Percentiles rank a stretch among this genome's conserved stretches.
These are phyloP conservation scores for Pseudobourletiella spinata DNA, from an alignment of 1,140 invertebrate genomes.

Conservation along the genomic window DNA sequence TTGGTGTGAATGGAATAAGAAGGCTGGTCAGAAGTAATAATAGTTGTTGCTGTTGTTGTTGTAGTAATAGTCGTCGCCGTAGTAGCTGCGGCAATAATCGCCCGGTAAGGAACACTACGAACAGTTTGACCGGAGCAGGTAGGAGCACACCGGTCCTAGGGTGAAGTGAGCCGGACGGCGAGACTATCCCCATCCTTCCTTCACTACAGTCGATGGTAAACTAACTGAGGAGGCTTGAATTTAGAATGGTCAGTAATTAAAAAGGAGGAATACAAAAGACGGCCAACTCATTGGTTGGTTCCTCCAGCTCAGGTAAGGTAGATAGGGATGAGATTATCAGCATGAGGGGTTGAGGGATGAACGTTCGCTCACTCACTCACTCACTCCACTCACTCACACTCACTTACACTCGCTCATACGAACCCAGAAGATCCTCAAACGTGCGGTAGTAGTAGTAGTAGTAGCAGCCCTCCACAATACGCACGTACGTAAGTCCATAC, in stretches of 20 bases:
- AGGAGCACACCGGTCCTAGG: background rate
- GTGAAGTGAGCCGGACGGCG: background rate
- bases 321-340: conserved; percentile 21
- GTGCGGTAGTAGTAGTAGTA: too few species aligned
- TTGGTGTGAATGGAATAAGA: too few species aligned
- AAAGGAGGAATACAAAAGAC: conserved; percentile 34
- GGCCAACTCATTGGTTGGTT: conserved; percentile 30
- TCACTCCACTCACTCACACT: background rate
- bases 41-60: too few species aligned
- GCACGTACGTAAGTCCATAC: too few species aligned
- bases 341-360: conserved; percentile 13
- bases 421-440: too few species aligned
- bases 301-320: conserved; percentile 15
- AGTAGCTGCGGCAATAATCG: too few species aligned
- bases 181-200: background rate
- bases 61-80: too few species aligned
- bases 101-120: too few species aligned
- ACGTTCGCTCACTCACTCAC: background rate
- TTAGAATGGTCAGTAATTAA: conserved; percentile 36
- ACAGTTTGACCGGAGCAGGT: too few species aligned
- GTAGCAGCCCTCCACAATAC: too few species aligned
- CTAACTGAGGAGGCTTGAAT: conserved; percentile 5
- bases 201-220: background rate
- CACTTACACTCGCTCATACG: background rate
- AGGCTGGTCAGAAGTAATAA: too few species aligned